A percentile compares a stretch with the other conserved stretches of the same genome.
phyloP scores from a whole-genome alignment of 2,888 invertebrate species.

The Stegophylla sp. region DNA sequence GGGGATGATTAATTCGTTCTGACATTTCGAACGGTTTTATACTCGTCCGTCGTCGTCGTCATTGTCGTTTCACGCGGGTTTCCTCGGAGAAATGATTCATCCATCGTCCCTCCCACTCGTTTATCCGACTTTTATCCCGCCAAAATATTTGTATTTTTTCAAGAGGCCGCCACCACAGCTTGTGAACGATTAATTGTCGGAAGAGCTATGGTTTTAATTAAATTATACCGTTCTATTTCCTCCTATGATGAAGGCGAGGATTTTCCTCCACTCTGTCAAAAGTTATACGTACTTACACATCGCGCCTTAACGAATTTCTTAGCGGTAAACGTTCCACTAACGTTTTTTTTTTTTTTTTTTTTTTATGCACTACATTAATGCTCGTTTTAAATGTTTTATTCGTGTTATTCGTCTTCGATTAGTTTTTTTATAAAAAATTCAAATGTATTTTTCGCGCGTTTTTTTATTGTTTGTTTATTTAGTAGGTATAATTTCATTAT shows the following conservation, averaged over 20 bases:
- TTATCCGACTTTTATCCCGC: slow-evolving; percentile 27
- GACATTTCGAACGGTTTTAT: slow-evolving; percentile 39
- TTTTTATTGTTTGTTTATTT: too few species aligned
- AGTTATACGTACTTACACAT: slow-evolving; percentile 35
- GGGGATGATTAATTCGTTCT: slow-evolving; percentile 51
- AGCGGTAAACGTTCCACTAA: neutral
- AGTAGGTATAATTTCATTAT: too few species aligned
- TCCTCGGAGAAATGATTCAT: slow-evolving; percentile 49
- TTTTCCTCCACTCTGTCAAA: slow-evolving; percentile 35
- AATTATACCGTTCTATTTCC: slow-evolving; percentile 31
- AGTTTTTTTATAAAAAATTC: slow-evolving; percentile 6
- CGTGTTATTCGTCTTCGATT: neutral
- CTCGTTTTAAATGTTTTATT: neutral
- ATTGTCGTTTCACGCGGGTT: neutral
- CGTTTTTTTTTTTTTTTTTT: neutral
- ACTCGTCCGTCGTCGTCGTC: too few species aligned
- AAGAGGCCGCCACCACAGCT: slow-evolving; percentile 11
- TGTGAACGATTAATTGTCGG: slow-evolving; percentile 44
- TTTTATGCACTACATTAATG: neutral
- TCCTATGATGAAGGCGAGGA: neutral
- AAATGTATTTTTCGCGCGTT: too few species aligned
- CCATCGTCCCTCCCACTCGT: slow-evolving; percentile 10
- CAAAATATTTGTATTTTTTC: slow-evolving; percentile 35
- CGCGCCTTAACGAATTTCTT: slow-evolving; percentile 8
- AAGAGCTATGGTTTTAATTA: slow-evolving; percentile 52